A percentile compares a stretch with the other conserved stretches of the same genome.
phyloP scores from a whole-genome alignment of 2,888 invertebrate genomes.

The Synanthedon vespiformis region DNA sequence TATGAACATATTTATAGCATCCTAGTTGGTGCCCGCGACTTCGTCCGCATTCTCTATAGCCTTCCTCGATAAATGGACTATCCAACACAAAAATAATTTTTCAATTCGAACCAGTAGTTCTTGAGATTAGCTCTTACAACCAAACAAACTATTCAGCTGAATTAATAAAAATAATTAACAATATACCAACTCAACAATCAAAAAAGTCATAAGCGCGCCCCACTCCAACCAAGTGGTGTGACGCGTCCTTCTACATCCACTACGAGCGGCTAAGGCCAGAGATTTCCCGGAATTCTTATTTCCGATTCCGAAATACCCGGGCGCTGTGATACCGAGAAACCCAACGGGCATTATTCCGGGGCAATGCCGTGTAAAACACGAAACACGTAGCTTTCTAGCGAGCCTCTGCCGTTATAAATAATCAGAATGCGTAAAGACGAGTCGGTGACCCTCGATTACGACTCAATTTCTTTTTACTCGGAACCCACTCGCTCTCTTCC shows the following conservation, averaged over 20 bases:
- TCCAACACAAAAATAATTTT: no score
- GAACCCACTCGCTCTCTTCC: slow-evolving; percentile 15
- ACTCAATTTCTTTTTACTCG: slow-evolving; percentile 18
- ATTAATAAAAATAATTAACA: no score
- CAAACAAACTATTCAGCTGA: no score
- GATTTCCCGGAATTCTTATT: slow-evolving; percentile 61
- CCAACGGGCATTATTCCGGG: slow-evolving; percentile 58
- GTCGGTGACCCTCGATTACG: slow-evolving; percentile 52
- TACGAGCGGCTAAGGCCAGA: slow-evolving; percentile 43
- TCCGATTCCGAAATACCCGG: slow-evolving; percentile 66
- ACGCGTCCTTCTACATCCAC: slow-evolving; percentile 24
- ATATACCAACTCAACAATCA: no score
- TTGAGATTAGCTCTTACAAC: no score
- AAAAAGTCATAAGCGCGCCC: no score
- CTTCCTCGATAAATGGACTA: no score
- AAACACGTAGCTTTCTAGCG: slow-evolving; percentile 57
- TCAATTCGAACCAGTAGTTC: no score
- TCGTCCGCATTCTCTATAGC: no score
- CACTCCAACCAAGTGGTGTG: neutral
- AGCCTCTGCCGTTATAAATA: slow-evolving; percentile 55
- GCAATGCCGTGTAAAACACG: slow-evolving; percentile 56
- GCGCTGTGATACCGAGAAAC: slow-evolving; percentile 55
- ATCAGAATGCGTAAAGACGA: slow-evolving; percentile 51
- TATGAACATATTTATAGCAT: no score
- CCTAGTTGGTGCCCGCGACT: no score